A percentile compares a stretch with the other conserved stretches of the same genome.
Conservation (phyloP, 92 coral and sea anemone genomes). For the Phenganax marumi region DNA sequence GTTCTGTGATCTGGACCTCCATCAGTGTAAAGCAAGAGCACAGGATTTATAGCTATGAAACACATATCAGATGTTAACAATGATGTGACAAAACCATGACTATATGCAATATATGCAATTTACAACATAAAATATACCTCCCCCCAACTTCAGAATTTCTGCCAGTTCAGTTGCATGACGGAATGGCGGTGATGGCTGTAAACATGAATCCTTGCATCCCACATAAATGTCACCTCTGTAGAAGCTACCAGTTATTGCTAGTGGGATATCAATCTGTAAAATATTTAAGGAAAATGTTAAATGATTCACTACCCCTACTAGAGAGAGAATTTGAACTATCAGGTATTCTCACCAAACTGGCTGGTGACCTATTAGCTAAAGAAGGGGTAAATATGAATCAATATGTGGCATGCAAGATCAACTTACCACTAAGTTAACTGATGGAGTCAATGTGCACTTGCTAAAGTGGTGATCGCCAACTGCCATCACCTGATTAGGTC, state of each 20-base stretch:
- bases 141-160: conserved; percentile 4
- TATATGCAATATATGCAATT: not conserved
- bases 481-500: conserved; percentile 31
- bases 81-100: not conserved
- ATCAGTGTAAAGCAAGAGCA: conserved; percentile 51
- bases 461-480: conserved; percentile 20
- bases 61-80: not conserved
- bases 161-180: conserved; percentile 24
- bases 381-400: not conserved
- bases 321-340: not conserved
- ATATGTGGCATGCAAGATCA: not conserved
- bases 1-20: conserved; percentile 50
- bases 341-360: not conserved
- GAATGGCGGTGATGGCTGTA: conserved; percentile 17
- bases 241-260: conserved; percentile 22
- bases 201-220: conserved; percentile 9
- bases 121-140: not conserved
- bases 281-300: not conserved
- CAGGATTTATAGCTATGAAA: conserved; percentile 12
- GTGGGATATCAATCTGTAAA: conserved; percentile 24
- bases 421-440: conserved; percentile 13
- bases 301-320: not conserved
- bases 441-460: conserved; percentile 28
- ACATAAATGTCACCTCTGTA: conserved; percentile 44
- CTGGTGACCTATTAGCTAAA: not conserved